phyloP scores from a whole-genome alignment of 2,888 invertebrate species.

The Scaptomyza tumidula region DNA sequence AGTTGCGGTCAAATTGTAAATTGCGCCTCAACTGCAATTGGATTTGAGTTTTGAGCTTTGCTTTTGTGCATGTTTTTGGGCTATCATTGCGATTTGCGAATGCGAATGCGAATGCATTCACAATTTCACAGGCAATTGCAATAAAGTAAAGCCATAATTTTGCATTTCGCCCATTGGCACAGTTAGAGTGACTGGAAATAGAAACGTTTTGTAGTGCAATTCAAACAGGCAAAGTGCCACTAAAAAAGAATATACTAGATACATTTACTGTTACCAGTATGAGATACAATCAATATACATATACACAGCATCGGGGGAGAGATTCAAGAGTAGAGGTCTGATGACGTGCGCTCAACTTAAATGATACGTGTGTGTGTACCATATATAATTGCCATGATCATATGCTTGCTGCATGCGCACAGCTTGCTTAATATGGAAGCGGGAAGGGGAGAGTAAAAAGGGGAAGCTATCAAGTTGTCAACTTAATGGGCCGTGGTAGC shows the following conservation, averaged over 20 bases:
- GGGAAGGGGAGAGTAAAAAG: not conserved
- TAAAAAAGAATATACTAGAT: constrained; percentile 18
- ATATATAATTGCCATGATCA: constrained; percentile 72
- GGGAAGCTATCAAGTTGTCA: constrained; percentile 60
- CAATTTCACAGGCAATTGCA: constrained; percentile 60
- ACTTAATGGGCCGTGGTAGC: constrained; percentile 61
- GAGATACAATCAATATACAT: constrained; percentile 11
- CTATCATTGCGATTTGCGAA: not conserved
- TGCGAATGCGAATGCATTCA: constrained; percentile 20
- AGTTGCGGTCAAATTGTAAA: constrained; percentile 71
- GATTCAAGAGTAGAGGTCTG: constrained; percentile 3
- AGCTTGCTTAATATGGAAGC: constrained; percentile 10
- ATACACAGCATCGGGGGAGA: not conserved
- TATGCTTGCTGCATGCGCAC: constrained; percentile 70
- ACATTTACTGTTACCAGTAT: constrained; percentile 4
- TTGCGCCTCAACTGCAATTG: constrained; percentile 62
- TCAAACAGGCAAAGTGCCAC: constrained; percentile 53
- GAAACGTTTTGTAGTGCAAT: constrained; percentile 56
- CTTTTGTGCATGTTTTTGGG: constrained; percentile 9
- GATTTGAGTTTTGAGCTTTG: constrained; percentile 47
- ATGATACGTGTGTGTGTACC: constrained; percentile 39
- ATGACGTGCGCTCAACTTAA: constrained; percentile 73
- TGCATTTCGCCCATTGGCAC: constrained; percentile 62
- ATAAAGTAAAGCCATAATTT: constrained; percentile 47
- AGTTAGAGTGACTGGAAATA: constrained; percentile 53